Evolutionary conservation across 1,140 invertebrate species (phyloP).

Genomic region (Matsumurasca onukii): DNA sequence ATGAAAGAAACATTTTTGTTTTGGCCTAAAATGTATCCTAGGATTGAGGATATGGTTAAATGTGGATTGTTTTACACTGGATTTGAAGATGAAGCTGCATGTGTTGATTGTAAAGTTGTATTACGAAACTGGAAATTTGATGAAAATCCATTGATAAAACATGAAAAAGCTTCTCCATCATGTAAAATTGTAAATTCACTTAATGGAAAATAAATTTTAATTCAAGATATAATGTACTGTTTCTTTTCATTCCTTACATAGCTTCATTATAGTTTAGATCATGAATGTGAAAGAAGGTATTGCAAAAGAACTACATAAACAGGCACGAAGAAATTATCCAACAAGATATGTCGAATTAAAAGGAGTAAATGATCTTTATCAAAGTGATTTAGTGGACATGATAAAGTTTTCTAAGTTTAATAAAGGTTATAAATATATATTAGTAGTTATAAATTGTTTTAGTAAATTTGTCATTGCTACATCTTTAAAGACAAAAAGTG

Average conservation of each 20-base stretch:
- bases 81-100: constrained; percentile 19
- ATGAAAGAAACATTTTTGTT: constrained; percentile 1
- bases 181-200: constrained; percentile 22
- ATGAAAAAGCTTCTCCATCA: constrained; percentile 15
- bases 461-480: constrained; percentile 51
- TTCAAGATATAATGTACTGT: not conserved
- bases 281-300: constrained; percentile 16
- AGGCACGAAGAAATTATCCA: constrained; percentile 36
- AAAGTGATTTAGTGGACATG: constrained; percentile 43
- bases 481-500: constrained; percentile 51
- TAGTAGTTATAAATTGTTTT: constrained; percentile 52
- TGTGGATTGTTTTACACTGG: constrained; percentile 26
- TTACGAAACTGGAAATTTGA: constrained; percentile 6
- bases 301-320: constrained; percentile 37
- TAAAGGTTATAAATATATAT: constrained; percentile 49
- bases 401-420: constrained; percentile 45
- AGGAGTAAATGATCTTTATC: constrained; percentile 35
- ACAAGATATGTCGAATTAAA: constrained; percentile 33
- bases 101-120: not conserved
- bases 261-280: not conserved
- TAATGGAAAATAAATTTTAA: not conserved
- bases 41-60: constrained; percentile 22
- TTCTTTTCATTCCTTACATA: not conserved
- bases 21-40: constrained; percentile 17
- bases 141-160: not conserved